Evolutionary conservation across 2,888 invertebrate genomes (phyloP).

Genomic region (Temnothorax ravouxi): DNA sequence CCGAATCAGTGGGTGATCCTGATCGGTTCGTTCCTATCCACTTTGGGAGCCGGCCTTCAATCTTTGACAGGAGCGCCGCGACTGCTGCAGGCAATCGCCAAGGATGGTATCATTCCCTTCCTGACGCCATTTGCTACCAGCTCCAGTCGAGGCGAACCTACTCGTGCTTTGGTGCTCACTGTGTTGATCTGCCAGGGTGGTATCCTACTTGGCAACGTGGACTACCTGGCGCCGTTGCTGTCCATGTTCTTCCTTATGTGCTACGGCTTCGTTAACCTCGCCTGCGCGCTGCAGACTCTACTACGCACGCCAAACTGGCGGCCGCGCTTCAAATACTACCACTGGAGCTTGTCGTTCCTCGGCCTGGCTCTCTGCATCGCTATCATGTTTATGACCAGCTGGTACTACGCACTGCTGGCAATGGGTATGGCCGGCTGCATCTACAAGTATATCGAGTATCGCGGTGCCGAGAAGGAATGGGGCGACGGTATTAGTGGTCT

Average conservation of each 20-base stretch:
- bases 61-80: constrained; percentile 97
- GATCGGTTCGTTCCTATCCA: constrained; percentile 99
- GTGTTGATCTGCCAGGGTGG: constrained; percentile 95
- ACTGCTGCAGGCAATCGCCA: constrained; percentile 98
- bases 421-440: constrained; percentile 98
- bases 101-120: constrained; percentile 99
- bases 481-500: constrained; percentile 99
- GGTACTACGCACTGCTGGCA: constrained; percentile 98
- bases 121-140: constrained; percentile 96
- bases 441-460: constrained; percentile 99
- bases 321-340: constrained; percentile 99
- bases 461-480: constrained; percentile 99
- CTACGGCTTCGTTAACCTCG: constrained; percentile 99
- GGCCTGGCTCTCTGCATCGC: constrained; percentile 96
- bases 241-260: constrained; percentile 99
- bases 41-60: constrained; percentile 98
- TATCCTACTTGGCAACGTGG: constrained; percentile 98
- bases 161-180: constrained; percentile 96
- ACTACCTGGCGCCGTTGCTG: constrained; percentile 97
- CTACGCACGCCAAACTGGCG: constrained; percentile 99
- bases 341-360: constrained; percentile 97
- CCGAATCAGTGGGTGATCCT: constrained; percentile 99
- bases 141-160: constrained; percentile 98
- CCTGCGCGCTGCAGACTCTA: constrained; percentile 99
- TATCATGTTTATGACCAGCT: constrained; percentile 99